A percentile compares a stretch with the other conserved stretches of the same genome.
These are phyloP conservation scores for Harpagoxenus sublaevis DNA, from an alignment of 2,888 invertebrate genomes.

Conservation along the genomic window DNA sequence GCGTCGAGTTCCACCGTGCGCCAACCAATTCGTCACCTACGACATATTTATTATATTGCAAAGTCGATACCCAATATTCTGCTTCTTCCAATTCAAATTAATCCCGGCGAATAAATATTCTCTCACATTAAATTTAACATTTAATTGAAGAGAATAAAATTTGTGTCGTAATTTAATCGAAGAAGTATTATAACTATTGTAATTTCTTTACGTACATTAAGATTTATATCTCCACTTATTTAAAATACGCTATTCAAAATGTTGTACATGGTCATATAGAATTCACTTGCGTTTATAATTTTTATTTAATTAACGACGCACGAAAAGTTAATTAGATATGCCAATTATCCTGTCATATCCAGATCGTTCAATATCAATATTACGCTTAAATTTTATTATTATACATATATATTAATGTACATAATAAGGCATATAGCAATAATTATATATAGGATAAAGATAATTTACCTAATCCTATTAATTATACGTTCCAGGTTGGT, in stretches of 20 bases:
- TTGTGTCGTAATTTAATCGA: not conserved
- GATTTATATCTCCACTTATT: not conserved
- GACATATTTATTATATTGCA: constrained; percentile 5
- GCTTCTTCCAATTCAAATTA: not conserved
- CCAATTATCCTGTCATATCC: constrained; percentile 3
- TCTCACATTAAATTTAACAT: not conserved
- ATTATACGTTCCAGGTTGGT: constrained; percentile 24
- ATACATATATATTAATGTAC: not conserved
- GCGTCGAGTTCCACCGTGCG: not conserved
- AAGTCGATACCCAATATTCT: not conserved
- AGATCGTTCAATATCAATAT: constrained; percentile 1
- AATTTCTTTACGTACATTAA: not conserved
- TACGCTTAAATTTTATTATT: not conserved
- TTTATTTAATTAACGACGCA: not conserved
- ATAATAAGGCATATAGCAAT: not conserved
- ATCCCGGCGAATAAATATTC: not conserved
- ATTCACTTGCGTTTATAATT: not conserved
- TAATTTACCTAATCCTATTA: constrained; percentile 40
- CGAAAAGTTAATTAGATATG: constrained; percentile 16
- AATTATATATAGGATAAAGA: constrained; percentile 27
- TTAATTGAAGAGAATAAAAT: constrained; percentile 1
- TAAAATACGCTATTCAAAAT: not conserved
- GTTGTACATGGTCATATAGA: not conserved
- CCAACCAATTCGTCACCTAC: not conserved
- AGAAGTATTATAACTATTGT: not conserved